phyloP scores from a whole-genome alignment of 2,888 invertebrate species.

The Erebia palarica region DNA sequence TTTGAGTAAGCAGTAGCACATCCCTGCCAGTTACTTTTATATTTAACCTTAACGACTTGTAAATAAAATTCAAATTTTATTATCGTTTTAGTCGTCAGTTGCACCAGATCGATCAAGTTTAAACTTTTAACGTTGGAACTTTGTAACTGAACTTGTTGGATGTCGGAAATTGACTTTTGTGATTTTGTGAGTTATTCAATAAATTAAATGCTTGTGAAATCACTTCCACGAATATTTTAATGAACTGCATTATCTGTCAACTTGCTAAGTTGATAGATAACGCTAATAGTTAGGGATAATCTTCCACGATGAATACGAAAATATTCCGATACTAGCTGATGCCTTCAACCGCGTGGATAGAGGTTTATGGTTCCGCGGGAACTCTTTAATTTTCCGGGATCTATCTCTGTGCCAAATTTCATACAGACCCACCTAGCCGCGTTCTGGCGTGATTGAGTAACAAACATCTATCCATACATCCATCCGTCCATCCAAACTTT shows the following conservation, averaged over 20 bases:
- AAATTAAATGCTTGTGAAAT: slow-evolving; percentile 17
- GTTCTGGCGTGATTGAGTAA: no score
- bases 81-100: slow-evolving; percentile 17
- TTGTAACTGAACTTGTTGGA: slow-evolving; percentile 40
- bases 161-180: slow-evolving; percentile 39
- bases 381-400: no score
- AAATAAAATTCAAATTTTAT: slow-evolving; percentile 11
- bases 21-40: not conserved
- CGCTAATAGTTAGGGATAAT: not conserved
- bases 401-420: no score
- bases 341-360: no score
- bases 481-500: no score
- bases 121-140: slow-evolving; percentile 38
- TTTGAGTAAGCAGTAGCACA: not conserved
- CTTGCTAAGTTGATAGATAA: not conserved
- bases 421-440: no score
- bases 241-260: no score
- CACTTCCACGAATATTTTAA: not conserved
- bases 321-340: not conserved
- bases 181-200: slow-evolving; percentile 25
- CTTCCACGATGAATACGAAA: not conserved
- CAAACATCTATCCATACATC: no score
- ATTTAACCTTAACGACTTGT: not conserved
- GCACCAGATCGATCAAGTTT: slow-evolving; percentile 37
- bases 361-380: no score